Evolutionary conservation across 2,888 invertebrate species (phyloP).

Genomic region (Parochlus steinenii): DNA sequence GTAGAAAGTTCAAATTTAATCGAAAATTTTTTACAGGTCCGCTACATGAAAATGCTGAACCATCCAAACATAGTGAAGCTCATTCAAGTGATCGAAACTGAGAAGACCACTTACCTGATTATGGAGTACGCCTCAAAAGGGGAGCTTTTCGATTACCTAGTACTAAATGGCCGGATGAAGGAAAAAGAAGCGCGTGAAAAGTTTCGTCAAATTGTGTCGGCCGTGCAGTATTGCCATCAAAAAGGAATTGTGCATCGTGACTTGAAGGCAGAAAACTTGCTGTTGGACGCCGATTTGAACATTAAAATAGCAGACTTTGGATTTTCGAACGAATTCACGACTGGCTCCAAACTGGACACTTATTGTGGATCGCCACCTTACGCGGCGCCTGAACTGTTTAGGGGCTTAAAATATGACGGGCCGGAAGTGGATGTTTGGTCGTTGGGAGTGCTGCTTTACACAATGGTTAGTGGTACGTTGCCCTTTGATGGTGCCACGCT

Average conservation of each 20-base stretch:
- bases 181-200: constrained; percentile 11
- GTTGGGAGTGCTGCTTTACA: constrained; percentile 11
- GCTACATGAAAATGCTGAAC: constrained; percentile 6
- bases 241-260: constrained; percentile 11
- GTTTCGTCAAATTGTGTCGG: constrained; percentile 11
- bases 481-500: constrained; percentile 11
- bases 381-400: constrained; percentile 11
- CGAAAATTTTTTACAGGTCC: constrained; percentile 10
- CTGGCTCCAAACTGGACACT: constrained; percentile 12
- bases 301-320: constrained; percentile 12
- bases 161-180: constrained; percentile 11
- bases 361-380: constrained; percentile 11
- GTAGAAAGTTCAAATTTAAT: constrained; percentile 9
- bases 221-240: constrained; percentile 10
- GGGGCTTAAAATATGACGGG: constrained; percentile 10
- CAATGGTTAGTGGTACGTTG: constrained; percentile 10
- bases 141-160: constrained; percentile 11
- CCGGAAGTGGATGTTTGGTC: constrained; percentile 13
- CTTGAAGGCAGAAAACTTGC: constrained; percentile 10
- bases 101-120: constrained; percentile 8
- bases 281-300: constrained; percentile 7
- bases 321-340: constrained; percentile 9
- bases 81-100: constrained; percentile 10
- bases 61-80: constrained; percentile 12
- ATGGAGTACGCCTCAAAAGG: constrained; percentile 11